A percentile compares a stretch with the other conserved stretches of the same genome.
phyloP scores from a whole-genome alignment of 1,140 invertebrate genomes.

The Macrosteles quadrilineatus region DNA sequence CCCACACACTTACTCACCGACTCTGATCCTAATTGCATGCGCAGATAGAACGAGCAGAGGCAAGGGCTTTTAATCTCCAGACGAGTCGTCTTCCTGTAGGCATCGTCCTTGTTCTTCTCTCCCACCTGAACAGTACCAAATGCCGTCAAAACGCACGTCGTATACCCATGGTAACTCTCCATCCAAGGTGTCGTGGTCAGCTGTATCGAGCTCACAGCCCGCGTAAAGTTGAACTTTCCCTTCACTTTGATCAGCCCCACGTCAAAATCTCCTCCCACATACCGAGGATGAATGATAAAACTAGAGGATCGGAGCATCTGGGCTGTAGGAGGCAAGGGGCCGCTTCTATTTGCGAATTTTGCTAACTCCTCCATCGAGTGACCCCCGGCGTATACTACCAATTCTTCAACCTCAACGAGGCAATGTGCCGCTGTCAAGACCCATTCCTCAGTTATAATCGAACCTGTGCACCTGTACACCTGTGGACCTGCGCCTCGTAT shows the following conservation, averaged over 20 bases:
- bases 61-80: not conserved
- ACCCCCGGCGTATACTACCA: not conserved
- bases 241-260: not conserved
- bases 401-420: not conserved
- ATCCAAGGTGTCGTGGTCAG: not conserved
- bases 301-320: not conserved
- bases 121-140: not conserved
- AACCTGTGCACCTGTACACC: not conserved
- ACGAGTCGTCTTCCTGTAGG: not conserved
- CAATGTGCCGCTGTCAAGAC: not conserved
- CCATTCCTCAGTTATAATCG: not conserved
- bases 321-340: not conserved
- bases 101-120: not conserved
- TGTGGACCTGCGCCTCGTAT: not conserved
- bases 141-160: not conserved
- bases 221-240: not conserved
- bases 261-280: not conserved
- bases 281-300: not conserved
- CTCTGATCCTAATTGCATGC: too few relatives aligned
- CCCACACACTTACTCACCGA: too few relatives aligned
- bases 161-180: not conserved
- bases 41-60: not conserved
- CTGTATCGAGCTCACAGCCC: not conserved
- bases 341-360: too few relatives aligned
- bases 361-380: not conserved